Conservation (phyloP, 2,888 invertebrate genomes). For the Caenorhabditis afra region DNA sequence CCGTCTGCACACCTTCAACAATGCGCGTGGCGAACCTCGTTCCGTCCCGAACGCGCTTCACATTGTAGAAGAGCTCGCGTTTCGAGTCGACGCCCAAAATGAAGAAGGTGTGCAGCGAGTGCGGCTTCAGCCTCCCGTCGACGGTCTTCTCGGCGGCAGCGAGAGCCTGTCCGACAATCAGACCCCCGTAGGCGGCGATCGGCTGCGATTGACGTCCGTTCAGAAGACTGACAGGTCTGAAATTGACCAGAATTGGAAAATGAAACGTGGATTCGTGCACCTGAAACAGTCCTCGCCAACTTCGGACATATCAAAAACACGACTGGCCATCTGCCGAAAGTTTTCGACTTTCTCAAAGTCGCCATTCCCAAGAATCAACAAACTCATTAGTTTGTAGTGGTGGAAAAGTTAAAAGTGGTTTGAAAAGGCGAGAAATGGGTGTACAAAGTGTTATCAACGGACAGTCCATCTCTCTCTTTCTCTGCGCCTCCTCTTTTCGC, state of each 20-base stretch:
- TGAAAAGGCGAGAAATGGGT: no score
- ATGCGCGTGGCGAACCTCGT: conserved; percentile 56
- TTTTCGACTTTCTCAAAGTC: no score
- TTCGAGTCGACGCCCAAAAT: conserved; percentile 69
- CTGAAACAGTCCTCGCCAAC: no score
- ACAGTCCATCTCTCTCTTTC: no score
- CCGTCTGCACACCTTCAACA: conserved; percentile 82
- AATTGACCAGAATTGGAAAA: background rate
- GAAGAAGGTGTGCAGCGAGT: conserved; percentile 74
- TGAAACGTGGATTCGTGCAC: no score
- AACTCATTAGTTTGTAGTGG: no score
- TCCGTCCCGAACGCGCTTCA: conserved; percentile 79
- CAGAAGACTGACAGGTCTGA: conserved; percentile 50
- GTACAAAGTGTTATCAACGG: no score
- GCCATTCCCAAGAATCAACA: no score
- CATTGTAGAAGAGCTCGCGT: conserved; percentile 80
- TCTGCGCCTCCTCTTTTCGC: no score
- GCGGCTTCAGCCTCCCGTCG: conserved; percentile 63
- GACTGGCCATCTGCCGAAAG: no score
- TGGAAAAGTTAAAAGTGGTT: background rate
- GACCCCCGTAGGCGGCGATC: conserved; percentile 74
- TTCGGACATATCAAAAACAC: no score
- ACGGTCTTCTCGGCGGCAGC: conserved; percentile 73
- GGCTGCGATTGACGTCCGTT: conserved; percentile 52
- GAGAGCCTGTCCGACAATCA: conserved; percentile 73